A percentile compares a stretch with the other conserved stretches of the same genome.
phyloP scores from a whole-genome alignment of 1,140 invertebrate species.

The Macrosteles quadrilineatus region DNA sequence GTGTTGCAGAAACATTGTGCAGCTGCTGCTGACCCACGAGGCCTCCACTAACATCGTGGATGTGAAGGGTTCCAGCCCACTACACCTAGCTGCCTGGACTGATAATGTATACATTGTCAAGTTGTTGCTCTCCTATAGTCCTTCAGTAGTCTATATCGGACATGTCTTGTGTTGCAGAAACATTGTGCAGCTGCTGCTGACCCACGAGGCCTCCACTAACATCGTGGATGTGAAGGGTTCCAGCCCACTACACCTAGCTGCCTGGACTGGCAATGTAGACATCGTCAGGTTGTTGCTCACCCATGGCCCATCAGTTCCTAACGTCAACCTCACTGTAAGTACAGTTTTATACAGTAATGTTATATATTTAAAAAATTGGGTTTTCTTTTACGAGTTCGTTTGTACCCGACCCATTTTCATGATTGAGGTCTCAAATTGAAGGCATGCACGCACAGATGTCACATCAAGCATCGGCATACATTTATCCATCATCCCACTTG shows the following conservation, averaged over 20 bases:
- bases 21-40: conserved; percentile 80
- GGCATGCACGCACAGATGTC: too few relatives aligned
- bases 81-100: conserved; percentile 42
- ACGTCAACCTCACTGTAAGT: conserved; percentile 79
- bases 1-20: conserved; percentile 79
- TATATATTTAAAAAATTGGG: too few relatives aligned
- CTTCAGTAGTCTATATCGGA: background rate
- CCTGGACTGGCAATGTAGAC: conserved; percentile 85
- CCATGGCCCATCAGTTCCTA: conserved; percentile 72
- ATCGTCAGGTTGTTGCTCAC: conserved; percentile 77
- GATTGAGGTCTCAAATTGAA: too few relatives aligned
- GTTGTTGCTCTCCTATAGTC: background rate
- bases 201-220: conserved; percentile 88
- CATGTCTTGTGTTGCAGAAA: conserved; percentile 64
- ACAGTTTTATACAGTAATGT: background rate
- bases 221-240: conserved; percentile 82
- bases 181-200: conserved; percentile 81
- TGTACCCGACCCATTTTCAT: too few relatives aligned
- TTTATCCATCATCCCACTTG: too few relatives aligned
- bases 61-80: too few relatives aligned
- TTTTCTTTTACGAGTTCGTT: too few relatives aligned
- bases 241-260: conserved; percentile 83
- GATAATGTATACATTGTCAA: background rate
- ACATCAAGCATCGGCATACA: too few relatives aligned
- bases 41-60: conserved; percentile 74